Percentiles rank a stretch among this genome's conserved stretches.
Evolutionary conservation across 1,140 invertebrate genomes (phyloP).

Genomic region (Vanessa tameamea): DNA sequence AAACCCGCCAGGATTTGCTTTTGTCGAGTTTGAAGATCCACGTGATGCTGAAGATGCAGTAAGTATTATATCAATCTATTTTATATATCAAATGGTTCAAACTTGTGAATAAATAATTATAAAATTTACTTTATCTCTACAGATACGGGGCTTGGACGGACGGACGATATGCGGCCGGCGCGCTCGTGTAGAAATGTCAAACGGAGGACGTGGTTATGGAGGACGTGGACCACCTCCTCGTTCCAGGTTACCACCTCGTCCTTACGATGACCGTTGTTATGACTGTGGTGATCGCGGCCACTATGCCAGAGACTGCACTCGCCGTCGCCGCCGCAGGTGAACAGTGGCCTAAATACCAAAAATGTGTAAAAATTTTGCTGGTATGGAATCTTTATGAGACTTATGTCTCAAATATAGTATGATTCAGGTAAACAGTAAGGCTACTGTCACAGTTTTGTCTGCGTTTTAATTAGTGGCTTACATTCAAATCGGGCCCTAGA

Average conservation of each 20-base stretch:
- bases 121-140: slow-evolving; percentile 3
- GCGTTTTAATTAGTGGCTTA: too few species aligned
- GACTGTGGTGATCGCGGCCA: slow-evolving; percentile 95
- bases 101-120: too few species aligned
- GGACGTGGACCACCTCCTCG: slow-evolving; percentile 82
- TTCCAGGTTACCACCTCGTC: slow-evolving; percentile 86
- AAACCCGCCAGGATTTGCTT: slow-evolving; percentile 98
- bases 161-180: slow-evolving; percentile 92
- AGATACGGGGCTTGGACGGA: slow-evolving; percentile 84
- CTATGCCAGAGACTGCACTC: slow-evolving; percentile 93
- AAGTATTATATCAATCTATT: slow-evolving; percentile 17
- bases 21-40: slow-evolving; percentile 99
- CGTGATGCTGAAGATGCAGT: slow-evolving; percentile 99
- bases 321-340: slow-evolving; percentile 83
- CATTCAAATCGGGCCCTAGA: neutral
- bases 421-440: neutral
- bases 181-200: slow-evolving; percentile 95
- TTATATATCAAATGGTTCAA: neutral
- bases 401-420: slow-evolving; percentile 4
- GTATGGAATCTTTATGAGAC: slow-evolving; percentile 59
- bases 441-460: too few species aligned
- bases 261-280: slow-evolving; percentile 91
- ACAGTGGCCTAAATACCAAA: slow-evolving; percentile 24
- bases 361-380: slow-evolving; percentile 45
- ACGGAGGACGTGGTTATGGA: slow-evolving; percentile 88